Conservation (phyloP, 2,797 vertebrate genomes). For the Acanthurus tractus region DNA sequence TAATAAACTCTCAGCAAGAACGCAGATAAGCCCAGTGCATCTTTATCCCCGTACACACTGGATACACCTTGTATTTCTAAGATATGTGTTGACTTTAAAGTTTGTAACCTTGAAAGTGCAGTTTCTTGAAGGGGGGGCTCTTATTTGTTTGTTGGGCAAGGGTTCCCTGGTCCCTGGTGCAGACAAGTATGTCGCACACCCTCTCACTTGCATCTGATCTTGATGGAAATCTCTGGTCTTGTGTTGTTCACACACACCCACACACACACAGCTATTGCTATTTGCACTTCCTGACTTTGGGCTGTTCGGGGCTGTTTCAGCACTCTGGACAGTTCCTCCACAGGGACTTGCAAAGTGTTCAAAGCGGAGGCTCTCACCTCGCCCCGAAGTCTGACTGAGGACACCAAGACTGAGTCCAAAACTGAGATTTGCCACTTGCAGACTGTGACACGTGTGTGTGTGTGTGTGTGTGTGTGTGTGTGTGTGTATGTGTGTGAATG, state of each 20-base stretch:
- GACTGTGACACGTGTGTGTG: slow-evolving; percentile 9
- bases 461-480: slow-evolving; percentile 14
- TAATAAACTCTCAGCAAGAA: background rate
- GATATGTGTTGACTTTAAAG: slow-evolving; percentile 22
- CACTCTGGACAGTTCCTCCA: slow-evolving; percentile 80
- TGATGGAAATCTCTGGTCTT: slow-evolving; percentile 79
- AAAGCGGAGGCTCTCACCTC: slow-evolving; percentile 54
- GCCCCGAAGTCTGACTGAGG: slow-evolving; percentile 57
- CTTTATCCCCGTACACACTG: slow-evolving; percentile 4
- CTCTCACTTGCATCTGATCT: slow-evolving; percentile 61
- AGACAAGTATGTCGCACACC: slow-evolving; percentile 63
- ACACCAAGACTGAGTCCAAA: slow-evolving; percentile 57
- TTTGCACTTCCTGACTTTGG: slow-evolving; percentile 80
- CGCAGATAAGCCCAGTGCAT: background rate
- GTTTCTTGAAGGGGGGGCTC: background rate
- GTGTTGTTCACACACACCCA: slow-evolving; percentile 48
- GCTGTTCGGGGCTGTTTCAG: slow-evolving; percentile 72
- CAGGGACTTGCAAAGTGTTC: slow-evolving; percentile 62
- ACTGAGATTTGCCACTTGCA: slow-evolving; percentile 62
- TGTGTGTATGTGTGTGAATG: slow-evolving; percentile 9
- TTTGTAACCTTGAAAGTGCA: slow-evolving; percentile 54
- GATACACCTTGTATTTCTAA: background rate
- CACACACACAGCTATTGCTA: slow-evolving; percentile 28
- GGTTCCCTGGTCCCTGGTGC: slow-evolving; percentile 38
- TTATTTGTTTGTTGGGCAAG: slow-evolving; percentile 47